These are phyloP conservation scores for Trichopoda pennipes DNA, from an alignment of 2,888 invertebrate genomes.

Conservation along the genomic window DNA sequence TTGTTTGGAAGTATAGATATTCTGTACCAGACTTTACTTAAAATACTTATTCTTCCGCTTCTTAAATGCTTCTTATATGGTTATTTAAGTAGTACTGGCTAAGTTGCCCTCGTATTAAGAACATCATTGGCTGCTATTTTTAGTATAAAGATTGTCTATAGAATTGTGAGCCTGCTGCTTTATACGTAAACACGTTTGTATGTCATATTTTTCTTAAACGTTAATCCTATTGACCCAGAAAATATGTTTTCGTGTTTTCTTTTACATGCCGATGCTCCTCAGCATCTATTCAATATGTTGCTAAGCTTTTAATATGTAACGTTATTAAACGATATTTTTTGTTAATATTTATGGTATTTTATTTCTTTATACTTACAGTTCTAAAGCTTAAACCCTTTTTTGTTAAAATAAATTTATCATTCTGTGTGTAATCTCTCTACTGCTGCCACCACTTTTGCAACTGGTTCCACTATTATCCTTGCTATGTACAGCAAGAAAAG, in stretches of 20 bases:
- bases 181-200: not conserved
- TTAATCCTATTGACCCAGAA: constrained; percentile 64
- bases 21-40: too few relatives aligned
- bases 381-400: constrained; percentile 48
- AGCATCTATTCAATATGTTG: constrained; percentile 33
- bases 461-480: not conserved
- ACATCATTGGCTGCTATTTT: constrained; percentile 9
- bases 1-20: too few relatives aligned
- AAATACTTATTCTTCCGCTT: too few relatives aligned
- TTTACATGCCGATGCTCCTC: constrained; percentile 18
- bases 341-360: constrained; percentile 23
- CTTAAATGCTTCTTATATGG: too few relatives aligned
- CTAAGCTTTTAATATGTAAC: constrained; percentile 45
- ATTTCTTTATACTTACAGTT: constrained; percentile 14
- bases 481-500: constrained; percentile 20
- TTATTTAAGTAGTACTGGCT: too few relatives aligned
- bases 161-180: constrained; percentile 22
- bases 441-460: constrained; percentile 13
- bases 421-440: constrained; percentile 48
- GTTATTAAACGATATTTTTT: constrained; percentile 21
- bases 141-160: constrained; percentile 23
- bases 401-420: constrained; percentile 56
- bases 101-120: not conserved
- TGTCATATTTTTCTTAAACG: constrained; percentile 8
- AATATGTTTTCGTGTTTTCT: constrained; percentile 36